phyloP scores from a whole-genome alignment of 1,140 invertebrate genomes.

The Euura saliciscinereae region DNA sequence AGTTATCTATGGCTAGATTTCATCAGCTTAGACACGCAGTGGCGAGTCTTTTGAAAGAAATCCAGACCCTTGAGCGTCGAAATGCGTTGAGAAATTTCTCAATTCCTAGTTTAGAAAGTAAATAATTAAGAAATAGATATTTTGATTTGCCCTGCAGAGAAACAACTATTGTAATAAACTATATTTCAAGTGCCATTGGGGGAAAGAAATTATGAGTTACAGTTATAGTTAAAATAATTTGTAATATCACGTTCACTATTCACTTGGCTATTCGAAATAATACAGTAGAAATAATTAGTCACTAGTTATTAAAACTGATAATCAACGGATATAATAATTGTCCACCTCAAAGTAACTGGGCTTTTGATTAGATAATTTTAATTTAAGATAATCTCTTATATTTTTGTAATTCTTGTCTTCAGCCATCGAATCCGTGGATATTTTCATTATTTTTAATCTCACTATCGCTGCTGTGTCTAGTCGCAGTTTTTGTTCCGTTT shows the following conservation, averaged over 20 bases:
- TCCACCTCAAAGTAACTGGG: no score
- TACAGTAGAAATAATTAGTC: not conserved
- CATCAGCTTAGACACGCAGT: conserved; percentile 51
- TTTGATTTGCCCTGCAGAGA: not conserved
- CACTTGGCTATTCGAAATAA: not conserved
- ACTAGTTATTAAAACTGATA: no score
- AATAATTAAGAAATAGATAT: not conserved
- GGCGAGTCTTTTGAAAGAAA: conserved; percentile 50
- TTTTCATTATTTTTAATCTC: no score
- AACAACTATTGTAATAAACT: not conserved
- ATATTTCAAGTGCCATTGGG: not conserved
- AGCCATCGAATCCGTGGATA: no score
- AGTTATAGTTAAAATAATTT: not conserved
- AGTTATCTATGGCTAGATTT: conserved; percentile 50
- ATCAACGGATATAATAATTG: no score
- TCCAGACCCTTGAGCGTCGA: conserved; percentile 45
- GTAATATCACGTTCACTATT: not conserved
- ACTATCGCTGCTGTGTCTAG: no score
- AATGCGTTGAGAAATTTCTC: conserved; percentile 36
- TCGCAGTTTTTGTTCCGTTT: no score
- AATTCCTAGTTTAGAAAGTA: not conserved
- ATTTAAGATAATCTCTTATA: no score
- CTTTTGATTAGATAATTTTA: no score
- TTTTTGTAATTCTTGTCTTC: no score
- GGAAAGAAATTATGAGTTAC: not conserved